Conservation (phyloP, 2,797 vertebrate genomes). For the Danio jaintianensis region DNA sequence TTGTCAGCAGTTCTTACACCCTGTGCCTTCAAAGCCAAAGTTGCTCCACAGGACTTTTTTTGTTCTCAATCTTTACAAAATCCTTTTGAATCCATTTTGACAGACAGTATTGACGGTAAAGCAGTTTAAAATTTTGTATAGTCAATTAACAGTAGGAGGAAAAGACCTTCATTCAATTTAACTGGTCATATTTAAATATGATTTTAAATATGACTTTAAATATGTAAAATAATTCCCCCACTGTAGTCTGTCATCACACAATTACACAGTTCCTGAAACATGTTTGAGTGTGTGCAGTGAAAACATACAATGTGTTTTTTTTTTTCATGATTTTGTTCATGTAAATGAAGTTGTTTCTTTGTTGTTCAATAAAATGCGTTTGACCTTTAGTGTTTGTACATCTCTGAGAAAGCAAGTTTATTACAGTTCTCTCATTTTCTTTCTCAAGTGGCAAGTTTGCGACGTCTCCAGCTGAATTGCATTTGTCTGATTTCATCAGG, state of each 20-base stretch:
- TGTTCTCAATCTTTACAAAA: background rate
- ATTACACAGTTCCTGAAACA: background rate
- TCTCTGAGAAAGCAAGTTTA: background rate
- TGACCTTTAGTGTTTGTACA: constrained; percentile 27
- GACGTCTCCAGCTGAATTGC: constrained; percentile 44
- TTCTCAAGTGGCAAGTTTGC: background rate
- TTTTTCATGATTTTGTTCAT: background rate
- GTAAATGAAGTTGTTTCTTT: background rate
- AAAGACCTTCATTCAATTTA: background rate
- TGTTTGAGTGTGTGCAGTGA: background rate
- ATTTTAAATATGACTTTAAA: background rate
- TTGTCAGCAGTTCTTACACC: constrained; percentile 3
- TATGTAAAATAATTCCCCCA: background rate
- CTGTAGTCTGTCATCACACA: background rate
- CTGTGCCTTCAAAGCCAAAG: constrained; percentile 17
- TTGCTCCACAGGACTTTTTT: background rate
- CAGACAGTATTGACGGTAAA: background rate
- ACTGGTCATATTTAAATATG: background rate
- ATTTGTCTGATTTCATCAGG: constrained; percentile 71
- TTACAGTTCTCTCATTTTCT: background rate
- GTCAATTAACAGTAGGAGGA: background rate
- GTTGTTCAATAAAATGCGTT: constrained; percentile 27
- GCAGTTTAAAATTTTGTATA: background rate
- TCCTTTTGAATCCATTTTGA: constrained; percentile 3
- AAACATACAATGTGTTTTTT: background rate